Evolutionary conservation across 35 echinoderm and acorn worm genomes (phyloP).

Genomic region (Strongylocentrotus purpuratus): DNA sequence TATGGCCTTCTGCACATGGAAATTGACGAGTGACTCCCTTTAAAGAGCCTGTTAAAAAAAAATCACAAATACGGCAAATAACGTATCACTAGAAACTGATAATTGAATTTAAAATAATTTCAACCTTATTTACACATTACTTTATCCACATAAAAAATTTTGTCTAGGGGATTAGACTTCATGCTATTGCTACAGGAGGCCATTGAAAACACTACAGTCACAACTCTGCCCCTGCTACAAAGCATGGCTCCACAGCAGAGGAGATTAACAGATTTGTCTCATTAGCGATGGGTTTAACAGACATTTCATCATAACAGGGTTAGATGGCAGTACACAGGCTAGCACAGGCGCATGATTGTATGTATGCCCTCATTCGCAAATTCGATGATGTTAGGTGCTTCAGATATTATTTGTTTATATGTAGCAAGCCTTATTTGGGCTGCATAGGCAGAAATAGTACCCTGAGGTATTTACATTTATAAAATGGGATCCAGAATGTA

Average conservation of each 20-base stretch:
- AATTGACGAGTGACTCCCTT: too few species aligned
- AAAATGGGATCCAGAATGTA: too few species aligned
- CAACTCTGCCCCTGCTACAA: not conserved
- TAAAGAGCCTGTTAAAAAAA: too few species aligned
- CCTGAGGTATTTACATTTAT: too few species aligned
- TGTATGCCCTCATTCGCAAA: not conserved
- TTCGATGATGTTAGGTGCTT: not conserved
- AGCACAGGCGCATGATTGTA: not conserved
- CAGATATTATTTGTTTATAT: not conserved
- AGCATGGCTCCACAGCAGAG: not conserved
- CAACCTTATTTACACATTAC: too few species aligned
- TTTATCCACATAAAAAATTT: too few species aligned
- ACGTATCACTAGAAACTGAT: too few species aligned
- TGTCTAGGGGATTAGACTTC: not conserved
- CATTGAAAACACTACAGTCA: not conserved
- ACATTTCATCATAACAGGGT: slow-evolving; percentile 7
- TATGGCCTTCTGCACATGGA: too few species aligned
- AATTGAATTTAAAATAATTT: too few species aligned
- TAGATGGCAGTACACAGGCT: not conserved
- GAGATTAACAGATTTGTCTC: slow-evolving; percentile 41
- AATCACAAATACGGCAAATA: too few species aligned
- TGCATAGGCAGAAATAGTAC: not conserved
- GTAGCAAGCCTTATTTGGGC: not conserved
- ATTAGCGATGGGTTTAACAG: slow-evolving; percentile 35
- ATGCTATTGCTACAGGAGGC: not conserved